Evolutionary conservation across 1,140 invertebrate genomes (phyloP).

Genomic region (Papilio dardanus): DNA sequence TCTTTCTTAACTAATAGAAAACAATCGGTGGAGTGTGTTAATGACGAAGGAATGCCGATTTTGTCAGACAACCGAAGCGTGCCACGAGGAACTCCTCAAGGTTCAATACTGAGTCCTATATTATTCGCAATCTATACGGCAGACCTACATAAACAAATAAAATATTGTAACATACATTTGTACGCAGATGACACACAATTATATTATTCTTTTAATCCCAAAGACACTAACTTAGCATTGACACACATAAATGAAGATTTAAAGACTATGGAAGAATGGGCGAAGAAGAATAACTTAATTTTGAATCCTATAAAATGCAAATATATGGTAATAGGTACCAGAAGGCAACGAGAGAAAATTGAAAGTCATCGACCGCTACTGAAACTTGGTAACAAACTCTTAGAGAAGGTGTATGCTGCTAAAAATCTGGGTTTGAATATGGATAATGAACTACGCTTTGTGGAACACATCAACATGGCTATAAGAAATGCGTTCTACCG

Average conservation of each 20-base stretch:
- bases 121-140: no score
- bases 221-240: constrained; percentile 13
- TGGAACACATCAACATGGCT: constrained; percentile 38
- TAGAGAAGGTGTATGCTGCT: constrained; percentile 35
- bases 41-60: neutral
- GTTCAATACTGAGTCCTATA: no score
- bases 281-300: constrained; percentile 35
- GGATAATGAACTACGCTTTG: constrained; percentile 40
- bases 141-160: neutral
- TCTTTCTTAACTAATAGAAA: neutral
- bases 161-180: constrained; percentile 40
- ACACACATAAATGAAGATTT: constrained; percentile 42
- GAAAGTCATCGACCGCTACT: constrained; percentile 11
- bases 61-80: neutral
- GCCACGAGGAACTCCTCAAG: no score
- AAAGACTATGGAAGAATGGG: constrained; percentile 27
- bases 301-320: constrained; percentile 44
- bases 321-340: constrained; percentile 40
- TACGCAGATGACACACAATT: constrained; percentile 43
- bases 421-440: constrained; percentile 41
- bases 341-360: neutral
- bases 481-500: constrained; percentile 43
- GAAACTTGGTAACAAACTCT: neutral
- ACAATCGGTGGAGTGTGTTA: neutral
- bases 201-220: constrained; percentile 38